Percentiles rank a stretch among this genome's conserved stretches.
Evolutionary conservation across 37 sponge, comb jelly and placozoan genomes (phyloP).

Genomic region (Geodia barretti): DNA sequence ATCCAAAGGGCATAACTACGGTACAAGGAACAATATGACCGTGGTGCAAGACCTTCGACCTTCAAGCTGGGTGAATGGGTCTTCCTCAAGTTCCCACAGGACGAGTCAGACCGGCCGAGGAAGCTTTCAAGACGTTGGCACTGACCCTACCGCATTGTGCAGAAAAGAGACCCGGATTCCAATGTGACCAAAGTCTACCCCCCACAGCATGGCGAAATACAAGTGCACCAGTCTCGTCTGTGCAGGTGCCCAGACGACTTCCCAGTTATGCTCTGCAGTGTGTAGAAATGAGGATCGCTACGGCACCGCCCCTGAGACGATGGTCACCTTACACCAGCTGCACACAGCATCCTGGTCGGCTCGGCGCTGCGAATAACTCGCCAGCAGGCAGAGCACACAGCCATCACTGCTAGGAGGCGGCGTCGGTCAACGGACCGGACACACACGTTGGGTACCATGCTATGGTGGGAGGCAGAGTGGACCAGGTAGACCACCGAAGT

Average conservation of each 20-base stretch:
- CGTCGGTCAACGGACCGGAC: no score
- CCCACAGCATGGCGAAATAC: conserved; percentile 11
- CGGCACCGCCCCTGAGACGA: no score
- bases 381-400: no score
- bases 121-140: conserved; percentile 9
- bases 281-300: no score
- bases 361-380: no score
- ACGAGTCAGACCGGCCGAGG: conserved; percentile 18
- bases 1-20: conserved; percentile 4
- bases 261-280: conserved; percentile 41
- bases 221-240: conserved; percentile 35
- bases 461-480: conserved; percentile 2
- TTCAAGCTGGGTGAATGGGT: conserved; percentile 34
- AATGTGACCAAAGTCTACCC: conserved; percentile 27
- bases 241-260: conserved; percentile 11
- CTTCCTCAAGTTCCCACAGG: conserved; percentile 31
- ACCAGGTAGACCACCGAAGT: neutral
- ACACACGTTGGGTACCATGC: no score
- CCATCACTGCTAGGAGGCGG: no score
- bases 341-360: no score
- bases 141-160: conserved; percentile 26
- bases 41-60: neutral
- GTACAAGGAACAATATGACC: conserved; percentile 32
- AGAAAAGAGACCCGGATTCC: neutral
- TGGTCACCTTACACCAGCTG: no score